Percentiles rank a stretch among this genome's conserved stretches.
Evolutionary conservation across 2,113 vertebrate genomes (phyloP).

Genomic region (Sinocyclocheilus grahami): DNA sequence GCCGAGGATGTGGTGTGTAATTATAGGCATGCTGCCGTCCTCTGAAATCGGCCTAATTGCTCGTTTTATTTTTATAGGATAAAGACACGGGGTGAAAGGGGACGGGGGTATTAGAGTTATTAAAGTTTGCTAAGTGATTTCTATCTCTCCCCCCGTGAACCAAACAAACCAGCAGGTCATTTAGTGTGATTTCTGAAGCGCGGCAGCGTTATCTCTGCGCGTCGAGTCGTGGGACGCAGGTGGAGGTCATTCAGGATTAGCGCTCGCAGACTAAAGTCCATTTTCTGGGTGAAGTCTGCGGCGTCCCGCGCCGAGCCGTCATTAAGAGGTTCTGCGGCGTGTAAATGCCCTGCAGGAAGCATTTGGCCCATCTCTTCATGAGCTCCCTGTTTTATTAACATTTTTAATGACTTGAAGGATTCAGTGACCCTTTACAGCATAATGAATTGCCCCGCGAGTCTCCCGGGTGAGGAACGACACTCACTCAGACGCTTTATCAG

Average conservation of each 20-base stretch:
- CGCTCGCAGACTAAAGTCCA: constrained; percentile 31
- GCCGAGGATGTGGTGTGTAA: constrained; percentile 70
- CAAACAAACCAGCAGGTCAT: constrained; percentile 42
- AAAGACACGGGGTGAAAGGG: constrained; percentile 56
- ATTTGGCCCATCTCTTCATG: constrained; percentile 60
- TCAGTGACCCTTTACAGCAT: constrained; percentile 65
- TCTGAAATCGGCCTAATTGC: constrained; percentile 81
- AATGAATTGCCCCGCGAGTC: constrained; percentile 52
- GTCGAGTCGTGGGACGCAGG: background rate
- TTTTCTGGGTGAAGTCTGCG: constrained; percentile 28
- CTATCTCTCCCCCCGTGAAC: constrained; percentile 51
- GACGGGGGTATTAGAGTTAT: constrained; percentile 59
- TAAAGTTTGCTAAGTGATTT: constrained; percentile 57
- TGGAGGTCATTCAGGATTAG: constrained; percentile 56
- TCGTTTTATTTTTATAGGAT: constrained; percentile 68
- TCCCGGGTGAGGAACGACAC: background rate
- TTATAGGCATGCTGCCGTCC: constrained; percentile 71
- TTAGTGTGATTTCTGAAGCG: background rate
- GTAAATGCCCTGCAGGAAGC: constrained; percentile 58
- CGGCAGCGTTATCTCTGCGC: background rate
- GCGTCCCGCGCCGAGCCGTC: no score
- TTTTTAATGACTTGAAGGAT: constrained; percentile 71
- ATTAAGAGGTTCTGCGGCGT: background rate
- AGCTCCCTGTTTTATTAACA: constrained; percentile 66
- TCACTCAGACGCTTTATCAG: background rate